Base-by-base conservation (phyloP, 2,888 invertebrate species). In the Boloria selene region DNA sequence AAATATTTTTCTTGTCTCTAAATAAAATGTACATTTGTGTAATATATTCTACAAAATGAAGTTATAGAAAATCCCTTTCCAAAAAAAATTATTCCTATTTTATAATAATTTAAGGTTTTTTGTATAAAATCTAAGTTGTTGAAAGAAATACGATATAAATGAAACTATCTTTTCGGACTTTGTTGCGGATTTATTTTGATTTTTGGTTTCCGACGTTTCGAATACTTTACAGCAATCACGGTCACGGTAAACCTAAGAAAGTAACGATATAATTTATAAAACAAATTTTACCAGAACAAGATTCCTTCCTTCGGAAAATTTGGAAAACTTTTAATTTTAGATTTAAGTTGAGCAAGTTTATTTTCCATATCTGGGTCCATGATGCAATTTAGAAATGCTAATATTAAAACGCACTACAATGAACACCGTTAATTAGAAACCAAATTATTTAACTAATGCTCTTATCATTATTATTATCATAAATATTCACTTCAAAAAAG, bases 231-330 rank as follows among this genome's bases (percentile, higher is more conserved):
- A n/a, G n/a, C n/a, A n/a, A n/a, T n/a, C n/a, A n/a, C n/a, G n/a
- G n/a, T n/a, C n/a, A n/a, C n/a, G n/a, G n/a, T n/a, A n/a, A n/a
- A n/a, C n/a, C n/a, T n/a, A n/a, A n/a, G n/a, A n/a, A n/a, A n/a
- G n/a, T n/a, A n/a, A n/a, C 22, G 22, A 22, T 22, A 38, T 10
- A 38, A 3, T 38, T 38, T 10, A 10, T 38, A 38, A 38, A 38
- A 38, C 31, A 38, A 38, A 38, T 49, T 22, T 92, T 93, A 98
- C 98, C 95, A 94, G 86, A 97, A 98, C 63, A 95, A 74, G 69
- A 98, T 94, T 61, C 98, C 98, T 69, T 95, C 93, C 84, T 96
- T 97, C 0, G 98, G 98, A 85, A 98, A 98, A 88, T 98, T 95
- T 0, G 95, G 95, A 84, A 95, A 96, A 72, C 93, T 93, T 73